These are phyloP conservation scores for Brachyrhaphis roseni DNA, from an alignment of 2,797 vertebrate species.

Conservation along the genomic window DNA sequence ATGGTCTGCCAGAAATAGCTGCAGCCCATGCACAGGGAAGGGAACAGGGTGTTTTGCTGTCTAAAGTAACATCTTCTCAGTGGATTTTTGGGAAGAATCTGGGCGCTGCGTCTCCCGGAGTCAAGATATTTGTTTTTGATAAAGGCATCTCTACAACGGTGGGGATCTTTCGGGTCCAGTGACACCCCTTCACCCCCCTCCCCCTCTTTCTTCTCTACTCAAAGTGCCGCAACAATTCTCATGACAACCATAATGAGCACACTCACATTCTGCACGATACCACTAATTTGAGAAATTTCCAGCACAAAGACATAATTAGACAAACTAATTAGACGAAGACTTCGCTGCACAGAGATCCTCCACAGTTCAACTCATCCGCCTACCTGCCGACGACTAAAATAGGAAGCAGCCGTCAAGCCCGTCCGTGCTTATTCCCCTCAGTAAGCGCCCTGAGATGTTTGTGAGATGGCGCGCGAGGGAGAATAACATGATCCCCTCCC, in stretches of 20 bases:
- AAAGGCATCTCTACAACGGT: conserved; percentile 46
- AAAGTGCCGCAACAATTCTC: conserved; percentile 79
- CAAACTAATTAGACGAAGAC: conserved; percentile 87
- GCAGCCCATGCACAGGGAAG: conserved; percentile 27
- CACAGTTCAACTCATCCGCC: conserved; percentile 85
- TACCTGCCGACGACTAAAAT: conserved; percentile 85
- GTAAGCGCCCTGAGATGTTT: conserved; percentile 74
- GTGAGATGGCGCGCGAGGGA: conserved; percentile 70
- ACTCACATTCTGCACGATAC: conserved; percentile 84
- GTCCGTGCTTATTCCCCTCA: conserved; percentile 75
- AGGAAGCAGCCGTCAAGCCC: conserved; percentile 80
- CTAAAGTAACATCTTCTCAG: conserved; percentile 47
- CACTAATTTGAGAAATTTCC: conserved; percentile 89
- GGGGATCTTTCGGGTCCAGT: conserved; percentile 52
- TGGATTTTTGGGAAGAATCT: conserved; percentile 37
- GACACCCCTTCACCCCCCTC: conserved; percentile 45
- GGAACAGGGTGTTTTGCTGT: conserved; percentile 40
- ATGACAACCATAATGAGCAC: conserved; percentile 86
- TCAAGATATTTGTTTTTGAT: conserved; percentile 57
- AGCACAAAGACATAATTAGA: conserved; percentile 89
- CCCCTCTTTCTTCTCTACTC: conserved; percentile 54
- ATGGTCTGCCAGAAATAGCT: conserved; percentile 67
- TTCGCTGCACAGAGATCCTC: conserved; percentile 82
- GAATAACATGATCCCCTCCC: conserved; percentile 69
- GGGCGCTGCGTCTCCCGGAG: conserved; percentile 28